Conservation (phyloP, 2,888 invertebrate species). For the Pachydiplax longipennis region DNA sequence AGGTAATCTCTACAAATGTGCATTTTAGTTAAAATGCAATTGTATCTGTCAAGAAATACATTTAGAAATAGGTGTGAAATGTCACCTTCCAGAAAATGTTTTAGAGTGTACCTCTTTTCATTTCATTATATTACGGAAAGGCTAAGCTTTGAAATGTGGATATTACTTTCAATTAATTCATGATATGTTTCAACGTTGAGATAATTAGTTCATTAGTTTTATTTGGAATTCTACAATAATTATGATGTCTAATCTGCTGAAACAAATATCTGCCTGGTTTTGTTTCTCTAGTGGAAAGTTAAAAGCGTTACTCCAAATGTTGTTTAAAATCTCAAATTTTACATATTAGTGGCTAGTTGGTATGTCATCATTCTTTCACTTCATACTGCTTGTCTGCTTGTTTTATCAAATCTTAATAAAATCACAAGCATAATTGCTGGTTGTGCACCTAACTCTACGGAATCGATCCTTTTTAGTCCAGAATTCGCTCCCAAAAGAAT, state of each 20-base stretch:
- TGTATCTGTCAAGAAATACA: conserved; percentile 41
- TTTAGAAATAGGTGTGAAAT: conserved; percentile 40
- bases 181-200: background rate
- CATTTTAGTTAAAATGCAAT: conserved; percentile 34
- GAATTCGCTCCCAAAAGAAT: background rate
- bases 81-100: conserved; percentile 37
- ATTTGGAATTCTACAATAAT: background rate
- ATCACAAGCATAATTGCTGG: conserved; percentile 24
- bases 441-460: conserved; percentile 20
- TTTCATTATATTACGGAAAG: conserved; percentile 17
- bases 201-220: conserved; percentile 27
- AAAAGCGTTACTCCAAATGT: conserved; percentile 31
- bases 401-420: conserved; percentile 29
- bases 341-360: conserved; percentile 41
- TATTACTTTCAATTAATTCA: background rate
- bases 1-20: conserved; percentile 36
- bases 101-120: conserved; percentile 16
- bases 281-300: conserved; percentile 9
- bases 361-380: conserved; percentile 31
- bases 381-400: conserved; percentile 38
- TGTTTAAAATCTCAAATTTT: conserved; percentile 29
- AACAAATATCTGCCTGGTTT: conserved; percentile 10
- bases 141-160: conserved; percentile 1
- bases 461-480: conserved; percentile 23
- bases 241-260: conserved; percentile 25